phyloP scores from a whole-genome alignment of 2,113 vertebrate species.

The Shinisaurus crocodilurus region DNA sequence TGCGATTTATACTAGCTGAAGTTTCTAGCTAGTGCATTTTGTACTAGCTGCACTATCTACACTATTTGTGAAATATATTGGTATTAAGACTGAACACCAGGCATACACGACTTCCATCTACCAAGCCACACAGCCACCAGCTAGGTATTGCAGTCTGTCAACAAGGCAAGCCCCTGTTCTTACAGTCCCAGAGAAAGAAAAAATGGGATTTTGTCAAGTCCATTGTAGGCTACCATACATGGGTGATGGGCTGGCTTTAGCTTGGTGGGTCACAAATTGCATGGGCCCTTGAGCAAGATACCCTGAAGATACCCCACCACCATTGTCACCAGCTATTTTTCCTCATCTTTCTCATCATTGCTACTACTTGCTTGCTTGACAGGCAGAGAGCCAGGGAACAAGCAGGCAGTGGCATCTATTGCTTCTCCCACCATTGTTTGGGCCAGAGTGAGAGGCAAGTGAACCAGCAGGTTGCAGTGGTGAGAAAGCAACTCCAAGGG shows the following conservation, averaged over 20 bases:
- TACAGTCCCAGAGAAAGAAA: neutral
- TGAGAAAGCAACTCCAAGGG: too few relatives aligned
- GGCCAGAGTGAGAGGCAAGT: too few relatives aligned
- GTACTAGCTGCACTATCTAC: too few relatives aligned
- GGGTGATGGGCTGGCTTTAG: neutral
- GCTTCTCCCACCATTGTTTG: too few relatives aligned
- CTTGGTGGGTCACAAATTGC: neutral
- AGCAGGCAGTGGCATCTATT: too few relatives aligned
- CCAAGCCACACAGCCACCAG: neutral
- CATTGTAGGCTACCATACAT: neutral
- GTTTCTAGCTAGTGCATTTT: too few relatives aligned
- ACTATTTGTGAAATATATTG: neutral
- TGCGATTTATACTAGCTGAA: too few relatives aligned
- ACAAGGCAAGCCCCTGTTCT: neutral
- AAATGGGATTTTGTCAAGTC: neutral
- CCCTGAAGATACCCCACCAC: neutral
- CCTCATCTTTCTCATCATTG: too few relatives aligned
- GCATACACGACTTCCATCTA: neutral
- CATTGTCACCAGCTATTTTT: too few relatives aligned
- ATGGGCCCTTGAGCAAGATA: neutral
- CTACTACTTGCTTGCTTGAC: too few relatives aligned
- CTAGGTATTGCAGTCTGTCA: neutral
- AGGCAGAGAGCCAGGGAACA: too few relatives aligned
- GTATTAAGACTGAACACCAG: neutral
- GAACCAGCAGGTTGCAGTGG: too few relatives aligned